phyloP scores from a whole-genome alignment of 2,797 vertebrate species.

The Hipposideros larvatus region DNA sequence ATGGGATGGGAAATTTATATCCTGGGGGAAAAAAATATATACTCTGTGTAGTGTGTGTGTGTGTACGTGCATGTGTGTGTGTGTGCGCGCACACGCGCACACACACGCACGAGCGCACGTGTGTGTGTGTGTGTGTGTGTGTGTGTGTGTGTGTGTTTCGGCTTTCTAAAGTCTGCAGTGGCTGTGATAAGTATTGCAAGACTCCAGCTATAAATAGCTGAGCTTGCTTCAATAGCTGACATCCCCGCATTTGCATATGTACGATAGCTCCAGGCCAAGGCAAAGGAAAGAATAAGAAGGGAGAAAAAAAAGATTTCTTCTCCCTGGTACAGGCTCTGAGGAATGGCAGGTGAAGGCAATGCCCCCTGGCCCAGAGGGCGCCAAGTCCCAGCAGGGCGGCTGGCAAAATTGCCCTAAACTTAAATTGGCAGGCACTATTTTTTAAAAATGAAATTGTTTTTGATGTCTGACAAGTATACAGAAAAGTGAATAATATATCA shows the following conservation, averaged over 20 bases:
- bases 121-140: not conserved
- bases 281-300: constrained; percentile 63
- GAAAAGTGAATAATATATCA: not conserved
- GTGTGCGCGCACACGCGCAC: not conserved
- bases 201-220: constrained; percentile 90
- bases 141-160: constrained; percentile 58
- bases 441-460: not conserved
- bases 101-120: not conserved
- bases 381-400: not conserved
- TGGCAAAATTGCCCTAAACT: not conserved
- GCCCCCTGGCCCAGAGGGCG: not conserved
- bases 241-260: constrained; percentile 90
- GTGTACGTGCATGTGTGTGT: not conserved
- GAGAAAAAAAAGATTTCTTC: constrained; percentile 80
- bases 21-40: constrained; percentile 85
- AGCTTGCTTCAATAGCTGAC: constrained; percentile 87
- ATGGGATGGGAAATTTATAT: constrained; percentile 92
- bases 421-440: not conserved
- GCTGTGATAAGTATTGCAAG: constrained; percentile 88
- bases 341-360: constrained; percentile 74
- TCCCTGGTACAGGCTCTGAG: constrained; percentile 79
- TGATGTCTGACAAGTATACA: not conserved
- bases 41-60: constrained; percentile 66
- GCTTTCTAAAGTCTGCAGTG: constrained; percentile 88
- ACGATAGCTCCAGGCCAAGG: constrained; percentile 90